Evolutionary conservation across 1,140 invertebrate genomes (phyloP), one percentile per base, ranked within the genome.

Genomic region (Euura saliciscinereae): DNA sequence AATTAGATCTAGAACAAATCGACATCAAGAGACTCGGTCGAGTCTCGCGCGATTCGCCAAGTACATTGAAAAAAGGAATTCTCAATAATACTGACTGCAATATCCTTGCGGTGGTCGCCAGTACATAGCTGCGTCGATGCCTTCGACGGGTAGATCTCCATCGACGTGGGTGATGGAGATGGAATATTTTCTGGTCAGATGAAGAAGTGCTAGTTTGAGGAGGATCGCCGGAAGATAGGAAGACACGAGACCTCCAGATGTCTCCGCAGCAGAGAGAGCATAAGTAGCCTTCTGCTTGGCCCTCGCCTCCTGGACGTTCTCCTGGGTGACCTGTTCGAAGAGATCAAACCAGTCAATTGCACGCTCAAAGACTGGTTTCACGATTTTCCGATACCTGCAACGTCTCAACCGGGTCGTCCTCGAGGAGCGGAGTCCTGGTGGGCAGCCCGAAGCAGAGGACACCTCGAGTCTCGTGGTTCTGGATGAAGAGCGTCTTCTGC

Each of bases 51-150:
- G 7, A 71, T 59, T 64, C n/a, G 42, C 13, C 44, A 75, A 46
- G 69, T 68, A 28, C 46, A 68, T 28, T 28, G 43, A 46, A 45
- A 74, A 65, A 65, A 64, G 64, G 28, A 72, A 70, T 69, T 43
- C 65, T 68, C 45, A 11, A 66, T 44, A 13, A 59, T 67, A 87
- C 90, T 91, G 86, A 94, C 94, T 92, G 64, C 94, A 94, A 82
- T 95, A 95, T 43, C 93, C 93, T 83, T 95, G 94, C 3, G 93
- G 93, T 44, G 94, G 94, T 75, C 93, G 88, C 91, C 94, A 95
- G 75, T 93, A 93, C n/a, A 95, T 82, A 0, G 92, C 89, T 73
- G 89, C 89, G 28, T 90, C 89, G 0, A 95, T 89, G 45, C 90
- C 88, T 66, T 94, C 91, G 1, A 94, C 92, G 89, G 93, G 94